Base-by-base conservation (phyloP, 2,888 invertebrate species). In the Parascotia fuliginaria region DNA sequence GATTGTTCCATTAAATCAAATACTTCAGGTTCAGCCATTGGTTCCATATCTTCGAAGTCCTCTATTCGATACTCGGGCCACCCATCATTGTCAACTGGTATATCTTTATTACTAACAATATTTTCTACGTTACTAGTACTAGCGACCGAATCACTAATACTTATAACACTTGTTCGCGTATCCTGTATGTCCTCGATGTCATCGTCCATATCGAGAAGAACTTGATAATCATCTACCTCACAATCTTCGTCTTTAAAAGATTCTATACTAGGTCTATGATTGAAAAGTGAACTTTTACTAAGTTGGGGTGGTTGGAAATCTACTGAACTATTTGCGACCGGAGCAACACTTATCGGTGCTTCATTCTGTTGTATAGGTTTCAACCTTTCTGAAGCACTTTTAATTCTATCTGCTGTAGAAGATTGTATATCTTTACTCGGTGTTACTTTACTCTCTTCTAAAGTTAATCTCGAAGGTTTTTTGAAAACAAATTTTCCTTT, bases 61-160 rank as follows among this genome's bases (percentile, higher is more conserved):
- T 90, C 90, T 2, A 83, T 73, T 50, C 88, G 87, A 55, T 93
- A 93, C 55, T 91, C 88, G 0, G 92, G 93, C 93, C 93, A 93
- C 0, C 94, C 94, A 49, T 94, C 94, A 5, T 93, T 92, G 67
- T 93, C 94, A 0, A 93, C 27, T 0, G 73, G 56, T 36, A 85
- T 58, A 22, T 78, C 79, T 42, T 81, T 81, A 37, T 76, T 70
- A 43, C 75, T 79, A 6, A 75, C 28, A 0, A 66, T 42, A n/a
- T n/a, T n/a, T 39, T 74, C 70, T 27, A 64, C 60, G 38, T 73
- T 74, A 55, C 77, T 77, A 12, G 75, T 73, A 45, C 75, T 75
- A 0, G 77, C 65, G 14, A 72, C 39, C 12, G 84, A 81, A 63
- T 87, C 86, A 66, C 72, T 81, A 9, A 87, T 74, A 51, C 75